phyloP scores from a whole-genome alignment of 2,797 vertebrate genomes.

The Takifugu ocellatus region DNA sequence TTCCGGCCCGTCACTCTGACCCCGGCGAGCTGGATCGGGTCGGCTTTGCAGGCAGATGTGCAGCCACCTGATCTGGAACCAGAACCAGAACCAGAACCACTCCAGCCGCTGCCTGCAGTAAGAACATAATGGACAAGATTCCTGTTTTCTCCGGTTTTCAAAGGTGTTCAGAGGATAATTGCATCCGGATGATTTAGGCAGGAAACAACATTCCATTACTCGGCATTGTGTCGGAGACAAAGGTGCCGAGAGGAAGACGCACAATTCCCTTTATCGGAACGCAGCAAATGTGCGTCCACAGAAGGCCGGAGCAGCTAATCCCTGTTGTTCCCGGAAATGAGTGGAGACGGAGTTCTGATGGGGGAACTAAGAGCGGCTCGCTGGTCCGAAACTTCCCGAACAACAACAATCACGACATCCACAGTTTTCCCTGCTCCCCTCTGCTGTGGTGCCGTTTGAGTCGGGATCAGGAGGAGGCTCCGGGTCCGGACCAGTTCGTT shows the following conservation, averaged over 20 bases:
- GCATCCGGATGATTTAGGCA: slow-evolving; percentile 43
- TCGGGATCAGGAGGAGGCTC: no score
- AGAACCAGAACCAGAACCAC: slow-evolving; percentile 50
- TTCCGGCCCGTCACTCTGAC: no score
- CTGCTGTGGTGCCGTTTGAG: no score
- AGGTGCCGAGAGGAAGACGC: slow-evolving; percentile 14
- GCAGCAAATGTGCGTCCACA: slow-evolving; percentile 28
- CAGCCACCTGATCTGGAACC: slow-evolving; percentile 36
- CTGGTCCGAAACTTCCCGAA: no score
- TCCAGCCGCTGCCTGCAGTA: slow-evolving; percentile 36
- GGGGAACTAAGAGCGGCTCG: no score
- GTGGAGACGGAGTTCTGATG: slow-evolving; percentile 16
- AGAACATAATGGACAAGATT: slow-evolving; percentile 57
- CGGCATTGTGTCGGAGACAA: slow-evolving; percentile 58
- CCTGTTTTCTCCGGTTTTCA: slow-evolving; percentile 26
- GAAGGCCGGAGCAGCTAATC: slow-evolving; percentile 33
- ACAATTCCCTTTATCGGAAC: slow-evolving; percentile 44
- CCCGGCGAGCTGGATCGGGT: no score
- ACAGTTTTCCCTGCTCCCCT: no score
- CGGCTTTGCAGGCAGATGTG: no score
- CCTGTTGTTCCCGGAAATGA: slow-evolving; percentile 30
- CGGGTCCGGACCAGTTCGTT: no score
- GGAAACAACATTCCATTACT: slow-evolving; percentile 41
- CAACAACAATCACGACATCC: no score
- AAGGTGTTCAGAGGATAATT: slow-evolving; percentile 61